These are phyloP conservation scores for Cheilosia grossa DNA, from an alignment of 2,888 invertebrate genomes.

Conservation along the genomic window DNA sequence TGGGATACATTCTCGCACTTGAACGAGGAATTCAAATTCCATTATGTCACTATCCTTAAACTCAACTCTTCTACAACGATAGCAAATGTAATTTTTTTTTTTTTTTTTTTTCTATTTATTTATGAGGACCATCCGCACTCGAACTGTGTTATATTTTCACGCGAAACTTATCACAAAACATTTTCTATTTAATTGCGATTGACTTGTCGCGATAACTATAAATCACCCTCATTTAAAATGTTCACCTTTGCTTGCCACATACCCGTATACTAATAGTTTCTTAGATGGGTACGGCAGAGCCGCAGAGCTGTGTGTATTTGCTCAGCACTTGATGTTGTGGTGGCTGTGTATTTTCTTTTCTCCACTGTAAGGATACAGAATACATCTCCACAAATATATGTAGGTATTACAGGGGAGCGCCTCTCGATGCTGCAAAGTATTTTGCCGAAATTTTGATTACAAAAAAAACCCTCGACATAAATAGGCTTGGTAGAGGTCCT, in stretches of 20 bases:
- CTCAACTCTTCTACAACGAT: too few relatives aligned
- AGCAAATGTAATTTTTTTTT: too few relatives aligned
- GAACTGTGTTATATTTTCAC: neutral
- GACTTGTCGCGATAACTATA: slow-evolving; percentile 5
- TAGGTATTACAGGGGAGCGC: slow-evolving; percentile 1
- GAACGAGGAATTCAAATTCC: too few relatives aligned
- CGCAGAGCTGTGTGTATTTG: neutral
- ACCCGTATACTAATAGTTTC: neutral
- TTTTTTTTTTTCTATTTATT: neutral
- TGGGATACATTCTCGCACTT: too few relatives aligned
- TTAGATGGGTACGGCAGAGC: slow-evolving; percentile 1
- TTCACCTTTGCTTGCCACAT: slow-evolving; percentile 35
- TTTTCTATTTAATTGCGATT: neutral
- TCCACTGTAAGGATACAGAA: neutral
- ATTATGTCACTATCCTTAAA: too few relatives aligned
- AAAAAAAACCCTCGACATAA: neutral
- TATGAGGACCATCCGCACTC: neutral
- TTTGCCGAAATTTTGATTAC: neutral
- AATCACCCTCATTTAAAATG: slow-evolving; percentile 6
- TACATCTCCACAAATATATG: slow-evolving; percentile 6
- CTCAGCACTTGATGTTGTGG: slow-evolving; percentile 17
- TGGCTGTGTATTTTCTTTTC: slow-evolving; percentile 9
- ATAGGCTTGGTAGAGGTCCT: neutral
- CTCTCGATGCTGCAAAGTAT: slow-evolving; percentile 1
- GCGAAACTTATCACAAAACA: neutral